Evolutionary conservation across 2,113 vertebrate species (phyloP), one percentile per base, ranked within the genome.

Genomic region (Gadus macrocephalus): DNA sequence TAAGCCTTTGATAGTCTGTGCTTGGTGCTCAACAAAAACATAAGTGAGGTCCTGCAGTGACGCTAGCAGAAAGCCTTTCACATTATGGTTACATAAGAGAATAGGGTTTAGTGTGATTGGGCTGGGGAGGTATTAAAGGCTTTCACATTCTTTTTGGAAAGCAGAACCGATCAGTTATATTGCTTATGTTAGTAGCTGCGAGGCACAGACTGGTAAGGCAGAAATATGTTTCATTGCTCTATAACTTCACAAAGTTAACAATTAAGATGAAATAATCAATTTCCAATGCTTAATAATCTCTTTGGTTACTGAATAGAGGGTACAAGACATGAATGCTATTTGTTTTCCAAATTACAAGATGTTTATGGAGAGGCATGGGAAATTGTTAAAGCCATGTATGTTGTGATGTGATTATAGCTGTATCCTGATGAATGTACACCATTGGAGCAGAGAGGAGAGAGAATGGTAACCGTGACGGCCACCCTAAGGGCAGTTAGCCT

Each of bases 151-250:
- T 53, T 66, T 55, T 19, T 62, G n/a, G 68, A 74, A 86, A 35
- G 6, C 31, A 35, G 31, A 83, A 83, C 79, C 53, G 4, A 72
- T 25, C 64, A 31, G n/a, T 64, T n/a, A 66, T n/a, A 82, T 77
- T 81, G 63, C 69, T 72, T 71, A 74, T 64, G 11, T 66, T 53
- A 66, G 64, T 70, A 71, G 67, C 69, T 15, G 31, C 19, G 1
- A 68, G 69, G 6, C 60, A 68, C 65, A 64, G 70, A 31, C 75
- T 49, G 81, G 87, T 87, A 62, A 87, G 85, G 77, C 71, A 17
- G 16, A 60, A 11, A n/a, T 76, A 61, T 58, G 38, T 53, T 65
- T 66, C 58, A 42, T 28, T 49, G 22, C n/a, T 53, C 63, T 35
- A 35, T 35, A 4, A 7, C 4, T 35, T 35, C 31, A 35, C 31